These are phyloP conservation scores for Calyptommatus sinebrachiatus DNA, from an alignment of 2,113 vertebrate genomes.

Conservation along the genomic window DNA sequence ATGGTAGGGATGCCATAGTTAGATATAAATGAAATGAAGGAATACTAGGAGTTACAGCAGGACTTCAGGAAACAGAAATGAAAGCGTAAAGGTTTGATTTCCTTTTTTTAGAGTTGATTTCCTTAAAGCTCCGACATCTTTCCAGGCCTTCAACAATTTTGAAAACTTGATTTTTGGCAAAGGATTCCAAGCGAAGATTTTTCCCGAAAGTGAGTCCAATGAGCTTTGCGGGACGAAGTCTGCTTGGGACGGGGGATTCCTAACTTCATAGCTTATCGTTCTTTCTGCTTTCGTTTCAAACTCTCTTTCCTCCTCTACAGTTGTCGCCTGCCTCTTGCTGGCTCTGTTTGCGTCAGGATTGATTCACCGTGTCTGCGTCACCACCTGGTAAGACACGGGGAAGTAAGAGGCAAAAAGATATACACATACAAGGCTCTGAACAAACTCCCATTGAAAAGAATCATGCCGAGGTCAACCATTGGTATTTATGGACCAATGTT, in stretches of 20 bases:
- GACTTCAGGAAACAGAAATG: not conserved
- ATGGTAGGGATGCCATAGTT: no score
- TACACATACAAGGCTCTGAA: no score
- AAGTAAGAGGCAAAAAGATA: rapidly evolving
- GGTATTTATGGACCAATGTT: no score
- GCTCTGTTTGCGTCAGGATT: constrained; percentile 92
- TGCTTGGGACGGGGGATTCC: not conserved
- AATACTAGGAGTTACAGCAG: no score
- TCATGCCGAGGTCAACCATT: no score
- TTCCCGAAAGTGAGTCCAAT: constrained; percentile 89
- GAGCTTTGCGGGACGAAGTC: not conserved
- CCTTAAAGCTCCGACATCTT: constrained; percentile 68
- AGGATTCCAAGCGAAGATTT: constrained; percentile 96
- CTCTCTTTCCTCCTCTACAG: constrained; percentile 61
- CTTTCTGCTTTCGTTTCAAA: rapidly evolving
- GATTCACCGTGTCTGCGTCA: constrained; percentile 94
- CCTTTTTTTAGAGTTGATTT: not conserved
- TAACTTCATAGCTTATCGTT: no score
- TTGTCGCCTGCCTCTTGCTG: constrained; percentile 84
- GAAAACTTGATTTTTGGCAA: constrained; percentile 95
- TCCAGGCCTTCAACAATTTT: constrained; percentile 93
- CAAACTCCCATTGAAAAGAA: no score
- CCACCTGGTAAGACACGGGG: constrained; percentile 84
- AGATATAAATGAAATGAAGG: no score
- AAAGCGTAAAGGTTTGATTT: not conserved